Base-by-base conservation (phyloP, 2,888 invertebrate species). In the Blastobasis adustella region DNA sequence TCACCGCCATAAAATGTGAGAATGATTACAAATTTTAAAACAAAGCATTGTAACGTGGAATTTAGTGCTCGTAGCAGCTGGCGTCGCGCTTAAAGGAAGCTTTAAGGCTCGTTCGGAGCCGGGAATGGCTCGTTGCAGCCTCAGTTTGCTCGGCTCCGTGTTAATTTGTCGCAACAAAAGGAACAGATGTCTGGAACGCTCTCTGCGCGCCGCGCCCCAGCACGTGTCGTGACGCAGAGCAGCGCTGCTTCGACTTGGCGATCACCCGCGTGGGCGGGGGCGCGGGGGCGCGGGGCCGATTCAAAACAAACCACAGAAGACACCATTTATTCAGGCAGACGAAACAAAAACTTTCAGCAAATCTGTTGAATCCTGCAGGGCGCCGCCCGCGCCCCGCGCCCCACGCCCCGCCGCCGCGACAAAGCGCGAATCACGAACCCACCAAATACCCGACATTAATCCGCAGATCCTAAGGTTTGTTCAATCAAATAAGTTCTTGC, bases 1-100 rank as follows among this genome's bases (percentile, higher is more conserved):
- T 81, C 80, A 72, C 73, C 75, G 76, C 84, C 86, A 81, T 88
- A 87, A 88, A 88, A 82, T 87, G 85, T 85, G 82, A 81, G 85
- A 88, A 86, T 85, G 83, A 86, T 87, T 86, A 84, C 85, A 84
- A 87, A 86, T 84, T 86, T 84, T 87, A 85, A 86, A 86, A 85
- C 82, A 82, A 81, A 83, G 82, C 80, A 79, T 80, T 82, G 83
- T 83, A 80, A 80, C 79, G 82, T 77, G 69, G 76, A 84, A 80
- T 85, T 86, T 84, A 86, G 85, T 84, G 79, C 70, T 76, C 66
- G 66, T 68, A 73, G 73, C 85, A 84, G 82, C 76, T 84, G 84
- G 81, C 74, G 78, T 68, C 64, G 67, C 71, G 74, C 75, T 82
- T 78, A 77, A 81, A 76, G 80, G 82, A 81, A 76, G 79, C 78